Conservation (phyloP, 2,888 invertebrate genomes). For the Crematogaster levior region DNA sequence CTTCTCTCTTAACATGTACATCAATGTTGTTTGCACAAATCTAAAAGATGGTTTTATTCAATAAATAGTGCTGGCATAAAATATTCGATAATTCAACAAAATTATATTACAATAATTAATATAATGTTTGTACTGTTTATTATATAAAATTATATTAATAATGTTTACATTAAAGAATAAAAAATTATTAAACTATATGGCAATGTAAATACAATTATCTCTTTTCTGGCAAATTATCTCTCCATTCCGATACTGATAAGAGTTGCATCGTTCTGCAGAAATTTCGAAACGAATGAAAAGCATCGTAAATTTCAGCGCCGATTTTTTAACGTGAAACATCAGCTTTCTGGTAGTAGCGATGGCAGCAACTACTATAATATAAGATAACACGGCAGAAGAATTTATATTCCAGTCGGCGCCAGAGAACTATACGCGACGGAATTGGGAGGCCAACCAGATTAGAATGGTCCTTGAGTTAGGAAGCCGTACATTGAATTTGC, state of each 20-base stretch:
- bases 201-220: background rate
- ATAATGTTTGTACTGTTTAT: too few species aligned
- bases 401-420: conserved; percentile 74
- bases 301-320: conserved; percentile 25
- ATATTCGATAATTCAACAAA: background rate
- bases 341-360: conserved; percentile 30
- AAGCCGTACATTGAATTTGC: conserved; percentile 49
- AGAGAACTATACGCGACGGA: conserved; percentile 45
- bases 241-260: background rate
- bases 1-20: background rate
- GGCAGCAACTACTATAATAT: background rate
- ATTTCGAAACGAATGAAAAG: background rate
- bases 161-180: background rate
- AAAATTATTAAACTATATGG: background rate
- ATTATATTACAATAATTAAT: too few species aligned
- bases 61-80: background rate
- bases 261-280: background rate
- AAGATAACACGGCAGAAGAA: conserved; percentile 57
- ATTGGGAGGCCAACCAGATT: conserved; percentile 39
- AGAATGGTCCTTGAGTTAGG: conserved; percentile 51
- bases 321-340: conserved; percentile 36
- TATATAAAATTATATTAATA: background rate
- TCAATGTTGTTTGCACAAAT: background rate
- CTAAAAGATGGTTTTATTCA: background rate
- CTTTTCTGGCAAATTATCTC: background rate